These are phyloP conservation scores for Probaryconus sp. DNA, from an alignment of 1,140 invertebrate genomes.

Conservation along the genomic window DNA sequence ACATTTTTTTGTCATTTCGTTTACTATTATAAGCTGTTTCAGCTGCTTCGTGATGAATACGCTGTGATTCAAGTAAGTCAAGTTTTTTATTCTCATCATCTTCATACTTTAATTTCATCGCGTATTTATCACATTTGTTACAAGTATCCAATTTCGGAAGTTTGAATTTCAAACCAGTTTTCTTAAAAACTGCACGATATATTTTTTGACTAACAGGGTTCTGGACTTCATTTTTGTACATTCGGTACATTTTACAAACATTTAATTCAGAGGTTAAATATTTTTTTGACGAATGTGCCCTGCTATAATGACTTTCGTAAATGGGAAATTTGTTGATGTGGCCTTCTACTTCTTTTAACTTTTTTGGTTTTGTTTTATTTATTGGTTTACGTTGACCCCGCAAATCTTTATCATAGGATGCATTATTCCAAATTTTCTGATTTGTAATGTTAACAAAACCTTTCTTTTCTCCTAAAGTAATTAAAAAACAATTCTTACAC, in stretches of 20 bases:
- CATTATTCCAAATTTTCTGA: neutral
- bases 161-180: slow-evolving; percentile 48
- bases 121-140: slow-evolving; percentile 44
- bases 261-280: slow-evolving; percentile 10
- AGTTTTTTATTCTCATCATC: slow-evolving; percentile 24
- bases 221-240: slow-evolving; percentile 7
- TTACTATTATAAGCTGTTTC: slow-evolving; percentile 25
- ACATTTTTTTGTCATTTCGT: slow-evolving; percentile 12
- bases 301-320: slow-evolving; percentile 3
- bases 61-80: slow-evolving; percentile 15
- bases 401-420: neutral
- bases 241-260: neutral
- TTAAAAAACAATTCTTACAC: slow-evolving; percentile 18
- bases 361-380: neutral
- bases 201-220: slow-evolving; percentile 29
- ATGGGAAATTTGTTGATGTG: slow-evolving; percentile 8
- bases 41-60: slow-evolving; percentile 26
- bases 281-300: neutral
- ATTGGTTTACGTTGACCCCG: neutral
- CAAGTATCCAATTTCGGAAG: slow-evolving; percentile 54
- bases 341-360: neutral
- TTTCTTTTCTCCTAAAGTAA: slow-evolving; percentile 23
- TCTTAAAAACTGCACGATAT: slow-evolving; percentile 32
- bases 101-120: slow-evolving; percentile 33
- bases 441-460: slow-evolving; percentile 12